Percentiles rank a stretch among this genome's conserved stretches.
These are phyloP conservation scores for Drosophila nannoptera DNA, from an alignment of 1,140 invertebrate species.

Conservation along the genomic window DNA sequence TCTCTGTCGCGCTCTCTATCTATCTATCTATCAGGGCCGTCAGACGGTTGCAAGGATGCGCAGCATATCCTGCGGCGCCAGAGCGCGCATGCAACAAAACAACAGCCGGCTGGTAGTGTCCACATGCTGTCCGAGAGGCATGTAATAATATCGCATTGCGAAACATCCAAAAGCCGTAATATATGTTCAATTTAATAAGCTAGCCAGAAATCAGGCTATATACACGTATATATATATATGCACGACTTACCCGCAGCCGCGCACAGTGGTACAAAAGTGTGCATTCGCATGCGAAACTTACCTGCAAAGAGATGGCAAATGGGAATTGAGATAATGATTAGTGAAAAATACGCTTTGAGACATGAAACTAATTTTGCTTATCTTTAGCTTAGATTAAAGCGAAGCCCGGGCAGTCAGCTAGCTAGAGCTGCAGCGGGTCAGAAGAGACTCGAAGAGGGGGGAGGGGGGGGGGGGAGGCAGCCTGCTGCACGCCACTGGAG, in stretches of 20 bases:
- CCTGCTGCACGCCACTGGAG: slow-evolving; percentile 45
- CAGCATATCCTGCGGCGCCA: slow-evolving; percentile 69
- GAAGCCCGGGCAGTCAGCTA: background rate
- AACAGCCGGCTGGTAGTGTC: background rate
- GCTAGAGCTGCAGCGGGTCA: too few relatives aligned
- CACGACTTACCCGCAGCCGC: background rate
- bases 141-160: slow-evolving; percentile 58
- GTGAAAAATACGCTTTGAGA: slow-evolving; percentile 40
- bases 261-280: slow-evolving; percentile 15
- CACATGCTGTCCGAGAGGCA: slow-evolving; percentile 10
- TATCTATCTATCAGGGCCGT: slow-evolving; percentile 14
- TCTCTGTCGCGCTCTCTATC: slow-evolving; percentile 1
- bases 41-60: slow-evolving; percentile 60
- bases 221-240: slow-evolving; percentile 3
- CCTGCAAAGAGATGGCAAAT: slow-evolving; percentile 52
- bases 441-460: too few relatives aligned
- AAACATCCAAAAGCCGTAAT: slow-evolving; percentile 56
- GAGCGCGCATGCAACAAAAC: slow-evolving; percentile 27
- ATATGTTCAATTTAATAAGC: slow-evolving; percentile 50
- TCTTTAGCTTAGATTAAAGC: slow-evolving; percentile 26
- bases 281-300: slow-evolving; percentile 45
- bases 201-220: slow-evolving; percentile 7
- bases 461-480: background rate
- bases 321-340: slow-evolving; percentile 58
- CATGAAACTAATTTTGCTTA: slow-evolving; percentile 65